Conservation (phyloP, 2,113 vertebrate genomes). For the Aegithalos caudatus region DNA sequence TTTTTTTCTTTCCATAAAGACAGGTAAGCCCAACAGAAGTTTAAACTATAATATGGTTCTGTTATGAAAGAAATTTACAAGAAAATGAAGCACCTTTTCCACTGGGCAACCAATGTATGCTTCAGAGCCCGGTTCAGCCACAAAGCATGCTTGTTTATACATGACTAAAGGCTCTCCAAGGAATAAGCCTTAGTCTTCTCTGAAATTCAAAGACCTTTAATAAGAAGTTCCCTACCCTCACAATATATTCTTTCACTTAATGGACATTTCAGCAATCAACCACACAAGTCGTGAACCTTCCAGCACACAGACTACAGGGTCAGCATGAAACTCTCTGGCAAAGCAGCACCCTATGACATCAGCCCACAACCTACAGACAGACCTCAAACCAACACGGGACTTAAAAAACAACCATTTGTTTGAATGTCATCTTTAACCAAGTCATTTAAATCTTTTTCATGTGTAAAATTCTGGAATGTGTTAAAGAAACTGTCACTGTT, state of each 20-base stretch:
- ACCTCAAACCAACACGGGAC: not conserved
- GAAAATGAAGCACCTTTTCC: conserved; percentile 52
- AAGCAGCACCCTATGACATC: conserved; percentile 10
- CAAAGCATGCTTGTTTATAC: conserved; percentile 31
- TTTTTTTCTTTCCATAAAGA: not conserved
- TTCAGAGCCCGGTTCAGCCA: not conserved
- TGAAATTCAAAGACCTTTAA: conserved; percentile 34
- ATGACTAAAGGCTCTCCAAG: conserved; percentile 36
- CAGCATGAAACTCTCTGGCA: conserved; percentile 17
- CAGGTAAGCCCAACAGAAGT: conserved; percentile 9
- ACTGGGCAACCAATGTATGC: not conserved
- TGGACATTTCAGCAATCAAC: conserved; percentile 25
- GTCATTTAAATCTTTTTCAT: not conserved
- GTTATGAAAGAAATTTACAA: not conserved
- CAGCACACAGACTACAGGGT: conserved; percentile 26
- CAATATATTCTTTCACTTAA: conserved; percentile 58
- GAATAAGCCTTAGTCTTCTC: conserved; percentile 35
- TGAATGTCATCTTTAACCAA: not conserved
- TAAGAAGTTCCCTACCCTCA: conserved; percentile 27
- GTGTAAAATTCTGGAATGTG: not conserved
- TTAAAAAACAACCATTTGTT: not conserved
- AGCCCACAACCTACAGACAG: not conserved
- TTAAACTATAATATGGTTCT: not conserved
- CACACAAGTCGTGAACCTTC: conserved; percentile 18
- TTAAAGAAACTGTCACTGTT: not conserved